Conservation (phyloP, 2,797 vertebrate genomes). For the Schizopygopsis malacanthus region DNA sequence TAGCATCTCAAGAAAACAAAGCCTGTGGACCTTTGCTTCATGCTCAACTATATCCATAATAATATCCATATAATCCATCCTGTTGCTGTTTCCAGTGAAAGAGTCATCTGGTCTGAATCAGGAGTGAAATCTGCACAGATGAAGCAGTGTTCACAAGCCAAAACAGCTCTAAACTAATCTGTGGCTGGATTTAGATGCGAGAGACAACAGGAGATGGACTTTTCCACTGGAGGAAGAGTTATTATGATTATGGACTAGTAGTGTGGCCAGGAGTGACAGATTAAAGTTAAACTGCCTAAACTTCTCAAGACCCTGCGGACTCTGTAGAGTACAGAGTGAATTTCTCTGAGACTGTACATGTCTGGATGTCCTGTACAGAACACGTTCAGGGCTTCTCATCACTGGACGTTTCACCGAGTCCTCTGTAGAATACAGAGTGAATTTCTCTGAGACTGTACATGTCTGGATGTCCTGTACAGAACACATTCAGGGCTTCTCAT, state of each 20-base stretch:
- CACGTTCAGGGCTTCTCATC: too few species aligned
- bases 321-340: too few species aligned
- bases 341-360: too few species aligned
- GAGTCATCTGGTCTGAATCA: neutral
- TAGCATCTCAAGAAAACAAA: too few species aligned
- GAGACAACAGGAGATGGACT: neutral
- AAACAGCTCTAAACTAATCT: neutral
- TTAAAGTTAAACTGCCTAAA: neutral
- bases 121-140: neutral
- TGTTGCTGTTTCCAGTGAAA: neutral
- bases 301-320: too few species aligned
- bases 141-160: neutral
- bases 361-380: too few species aligned
- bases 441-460: too few species aligned
- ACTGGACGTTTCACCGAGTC: too few species aligned
- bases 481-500: too few species aligned
- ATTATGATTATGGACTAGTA: neutral
- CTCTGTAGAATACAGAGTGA: too few species aligned
- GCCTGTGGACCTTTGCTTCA: neutral
- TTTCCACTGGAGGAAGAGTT: neutral
- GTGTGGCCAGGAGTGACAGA: neutral
- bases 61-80: neutral
- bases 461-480: too few species aligned
- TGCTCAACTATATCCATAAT: neutral
- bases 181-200: neutral